Evolutionary conservation across 2,113 vertebrate species (phyloP).

Genomic region (Andinoacara biseriatus): DNA sequence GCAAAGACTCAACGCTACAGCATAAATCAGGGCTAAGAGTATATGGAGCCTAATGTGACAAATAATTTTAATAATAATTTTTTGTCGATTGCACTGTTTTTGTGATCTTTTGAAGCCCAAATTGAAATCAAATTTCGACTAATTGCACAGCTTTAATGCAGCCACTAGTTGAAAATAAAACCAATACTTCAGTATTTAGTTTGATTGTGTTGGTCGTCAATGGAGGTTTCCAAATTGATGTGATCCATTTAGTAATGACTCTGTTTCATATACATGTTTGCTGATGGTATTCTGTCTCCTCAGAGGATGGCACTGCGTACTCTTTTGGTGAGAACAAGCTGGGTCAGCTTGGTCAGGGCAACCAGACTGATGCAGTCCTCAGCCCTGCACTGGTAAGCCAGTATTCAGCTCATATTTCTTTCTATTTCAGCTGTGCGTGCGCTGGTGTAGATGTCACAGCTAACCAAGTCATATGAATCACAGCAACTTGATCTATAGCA

Average conservation of each 20-base stretch:
- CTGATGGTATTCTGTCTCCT: background rate
- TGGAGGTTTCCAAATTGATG: background rate
- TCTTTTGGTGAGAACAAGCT: slow-evolving; percentile 98
- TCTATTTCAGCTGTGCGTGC: background rate
- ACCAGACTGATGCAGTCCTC: slow-evolving; percentile 93
- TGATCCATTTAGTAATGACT: background rate
- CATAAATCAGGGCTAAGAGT: too few species aligned
- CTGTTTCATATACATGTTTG: background rate
- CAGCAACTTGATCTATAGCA: background rate
- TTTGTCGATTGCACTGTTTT: too few species aligned
- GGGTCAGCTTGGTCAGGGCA: slow-evolving; percentile 94
- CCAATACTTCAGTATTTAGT: background rate
- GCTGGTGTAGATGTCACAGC: background rate
- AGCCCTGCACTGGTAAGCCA: slow-evolving; percentile 87
- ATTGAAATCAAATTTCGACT: too few species aligned
- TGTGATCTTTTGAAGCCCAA: too few species aligned
- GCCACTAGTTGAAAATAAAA: background rate
- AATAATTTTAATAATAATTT: too few species aligned
- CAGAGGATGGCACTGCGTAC: slow-evolving; percentile 88
- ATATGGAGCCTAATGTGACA: too few species aligned
- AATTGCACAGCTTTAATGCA: background rate
- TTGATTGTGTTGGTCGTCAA: background rate
- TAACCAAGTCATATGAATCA: background rate
- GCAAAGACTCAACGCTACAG: too few species aligned
- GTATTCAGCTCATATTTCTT: background rate